A percentile compares a stretch with the other conserved stretches of the same genome.
Evolutionary conservation across 2,797 vertebrate species (phyloP).

Genomic region (Rhabdophis nuchalis): DNA sequence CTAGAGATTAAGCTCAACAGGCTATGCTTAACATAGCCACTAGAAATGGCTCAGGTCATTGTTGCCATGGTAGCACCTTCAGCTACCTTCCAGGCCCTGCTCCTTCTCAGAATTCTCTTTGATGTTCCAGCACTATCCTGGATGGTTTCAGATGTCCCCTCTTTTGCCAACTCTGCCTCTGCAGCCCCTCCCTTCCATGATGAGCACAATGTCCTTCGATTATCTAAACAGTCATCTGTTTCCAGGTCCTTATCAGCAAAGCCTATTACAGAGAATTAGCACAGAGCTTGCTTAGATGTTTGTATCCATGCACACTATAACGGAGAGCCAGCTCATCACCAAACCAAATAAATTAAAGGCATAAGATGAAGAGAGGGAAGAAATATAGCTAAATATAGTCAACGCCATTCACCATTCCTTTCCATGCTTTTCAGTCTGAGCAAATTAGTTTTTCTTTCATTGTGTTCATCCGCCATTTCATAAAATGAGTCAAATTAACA

Average conservation of each 20-base stretch:
- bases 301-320: background rate
- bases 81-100: background rate
- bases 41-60: background rate
- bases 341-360: background rate
- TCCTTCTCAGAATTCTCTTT: background rate
- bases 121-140: background rate
- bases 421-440: background rate
- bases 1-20: background rate
- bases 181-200: background rate
- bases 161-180: background rate
- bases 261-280: background rate
- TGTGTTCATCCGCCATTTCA: background rate
- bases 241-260: background rate
- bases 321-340: background rate
- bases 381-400: background rate
- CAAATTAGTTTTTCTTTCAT: background rate
- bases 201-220: background rate
- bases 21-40: background rate
- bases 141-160: background rate
- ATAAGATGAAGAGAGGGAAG: background rate
- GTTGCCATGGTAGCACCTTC: background rate
- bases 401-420: background rate
- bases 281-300: background rate
- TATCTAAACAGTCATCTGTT: background rate
- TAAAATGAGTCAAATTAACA: background rate